A percentile compares a stretch with the other conserved stretches of the same genome.
Conservation (phyloP, 2,888 invertebrate species). For the Macrophya annulata region DNA sequence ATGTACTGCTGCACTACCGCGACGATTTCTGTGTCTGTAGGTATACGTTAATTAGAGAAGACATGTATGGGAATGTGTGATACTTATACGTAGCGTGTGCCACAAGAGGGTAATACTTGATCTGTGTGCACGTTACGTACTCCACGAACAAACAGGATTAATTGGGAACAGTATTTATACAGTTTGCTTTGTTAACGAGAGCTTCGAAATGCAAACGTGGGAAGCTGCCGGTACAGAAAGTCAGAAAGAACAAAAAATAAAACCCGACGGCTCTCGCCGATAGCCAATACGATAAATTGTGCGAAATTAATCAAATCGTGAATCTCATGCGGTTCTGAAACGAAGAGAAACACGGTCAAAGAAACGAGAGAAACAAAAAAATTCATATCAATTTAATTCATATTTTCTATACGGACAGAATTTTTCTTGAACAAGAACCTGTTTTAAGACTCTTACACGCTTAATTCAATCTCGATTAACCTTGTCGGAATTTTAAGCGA, state of each 20-base stretch:
- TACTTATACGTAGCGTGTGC: not conserved
- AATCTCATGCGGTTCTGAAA: not conserved
- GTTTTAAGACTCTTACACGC: not conserved
- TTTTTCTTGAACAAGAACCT: not conserved
- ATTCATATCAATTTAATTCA: too few species aligned
- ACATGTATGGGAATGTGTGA: not conserved
- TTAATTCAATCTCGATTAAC: not conserved
- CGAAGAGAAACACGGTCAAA: not conserved
- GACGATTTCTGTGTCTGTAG: not conserved
- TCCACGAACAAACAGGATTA: conserved; percentile 29
- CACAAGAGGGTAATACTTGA: conserved; percentile 19
- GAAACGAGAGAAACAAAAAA: too few species aligned
- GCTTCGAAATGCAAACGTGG: not conserved
- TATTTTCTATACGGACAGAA: not conserved
- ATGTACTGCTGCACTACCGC: not conserved
- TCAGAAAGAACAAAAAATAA: not conserved
- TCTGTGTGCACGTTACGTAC: conserved; percentile 1
- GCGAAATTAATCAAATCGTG: not conserved
- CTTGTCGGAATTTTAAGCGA: not conserved
- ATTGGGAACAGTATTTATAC: conserved; percentile 25
- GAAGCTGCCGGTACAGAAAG: not conserved
- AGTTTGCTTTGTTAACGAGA: conserved; percentile 44
- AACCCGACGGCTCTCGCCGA: not conserved
- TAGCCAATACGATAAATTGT: not conserved
- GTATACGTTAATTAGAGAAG: not conserved